Conservation (phyloP, 2,113 vertebrate species). For the Alligator sinensis region DNA sequence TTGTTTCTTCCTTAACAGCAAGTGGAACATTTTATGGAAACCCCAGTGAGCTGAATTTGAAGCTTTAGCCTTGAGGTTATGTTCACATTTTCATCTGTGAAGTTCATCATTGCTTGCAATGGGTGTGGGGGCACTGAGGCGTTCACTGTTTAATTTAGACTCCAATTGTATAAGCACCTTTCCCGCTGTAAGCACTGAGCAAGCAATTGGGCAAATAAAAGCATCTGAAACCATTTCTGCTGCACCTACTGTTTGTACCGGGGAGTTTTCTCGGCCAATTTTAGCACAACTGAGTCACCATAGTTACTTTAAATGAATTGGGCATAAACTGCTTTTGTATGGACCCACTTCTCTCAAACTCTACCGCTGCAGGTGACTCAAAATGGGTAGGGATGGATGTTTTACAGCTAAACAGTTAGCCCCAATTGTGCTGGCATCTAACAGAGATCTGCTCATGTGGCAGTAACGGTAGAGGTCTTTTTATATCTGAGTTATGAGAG, state of each 20-base stretch:
- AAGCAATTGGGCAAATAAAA: neutral
- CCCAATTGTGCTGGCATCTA: neutral
- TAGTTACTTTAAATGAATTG: neutral
- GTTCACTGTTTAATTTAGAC: neutral
- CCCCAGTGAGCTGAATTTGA: neutral
- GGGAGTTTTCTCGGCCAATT: neutral
- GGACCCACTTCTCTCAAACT: neutral
- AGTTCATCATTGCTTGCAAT: neutral
- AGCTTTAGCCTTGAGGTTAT: neutral
- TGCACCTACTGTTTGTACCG: neutral
- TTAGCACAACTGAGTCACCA: neutral
- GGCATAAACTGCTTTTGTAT: neutral
- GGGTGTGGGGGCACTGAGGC: neutral
- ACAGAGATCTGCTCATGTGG: neutral
- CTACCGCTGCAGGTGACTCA: neutral
- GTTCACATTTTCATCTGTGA: neutral
- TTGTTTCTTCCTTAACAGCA: neutral
- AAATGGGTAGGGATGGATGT: neutral
- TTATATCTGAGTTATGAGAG: neutral
- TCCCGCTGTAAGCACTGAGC: neutral
- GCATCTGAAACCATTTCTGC: neutral
- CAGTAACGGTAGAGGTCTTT: neutral
- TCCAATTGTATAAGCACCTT: neutral
- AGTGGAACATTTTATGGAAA: neutral
- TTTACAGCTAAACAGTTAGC: neutral